These are phyloP conservation scores for Ptyas mucosa DNA, from an alignment of 2,113 vertebrate species.

Conservation along the genomic window DNA sequence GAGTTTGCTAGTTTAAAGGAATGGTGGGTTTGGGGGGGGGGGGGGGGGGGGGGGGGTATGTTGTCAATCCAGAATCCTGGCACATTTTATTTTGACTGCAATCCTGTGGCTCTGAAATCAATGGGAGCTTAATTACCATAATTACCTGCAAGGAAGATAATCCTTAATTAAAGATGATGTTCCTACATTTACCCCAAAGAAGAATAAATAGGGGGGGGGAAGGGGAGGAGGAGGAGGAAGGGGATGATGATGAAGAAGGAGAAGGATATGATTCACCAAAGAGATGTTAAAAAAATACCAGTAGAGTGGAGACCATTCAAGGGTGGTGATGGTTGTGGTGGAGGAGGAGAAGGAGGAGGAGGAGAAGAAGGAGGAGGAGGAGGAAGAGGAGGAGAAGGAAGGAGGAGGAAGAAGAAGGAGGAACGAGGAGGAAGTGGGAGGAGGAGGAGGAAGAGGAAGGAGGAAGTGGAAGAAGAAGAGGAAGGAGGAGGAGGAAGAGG, in stretches of 20 bases:
- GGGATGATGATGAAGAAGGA: neutral
- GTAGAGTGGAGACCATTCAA: neutral
- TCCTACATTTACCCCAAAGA: neutral
- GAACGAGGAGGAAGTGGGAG: too few species aligned
- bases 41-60: neutral
- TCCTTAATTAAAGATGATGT: neutral
- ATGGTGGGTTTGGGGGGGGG: neutral
- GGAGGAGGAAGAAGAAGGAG: too few species aligned
- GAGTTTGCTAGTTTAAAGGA: neutral
- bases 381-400: too few species aligned
- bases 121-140: neutral
- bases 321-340: neutral
- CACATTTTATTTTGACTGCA: accelerated
- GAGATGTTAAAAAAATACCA: neutral
- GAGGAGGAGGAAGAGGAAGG: too few species aligned
- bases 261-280: neutral
- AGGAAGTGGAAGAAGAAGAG: neutral
- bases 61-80: neutral
- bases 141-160: neutral
- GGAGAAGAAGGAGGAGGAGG: too few species aligned
- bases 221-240: neutral
- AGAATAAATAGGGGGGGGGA: neutral
- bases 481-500: too few species aligned
- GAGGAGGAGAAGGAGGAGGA: too few species aligned
- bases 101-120: neutral